Evolutionary conservation across 2,113 vertebrate genomes (phyloP), one percentile per base, ranked within the genome.

Genomic region (Nyctereutes procyonoides): DNA sequence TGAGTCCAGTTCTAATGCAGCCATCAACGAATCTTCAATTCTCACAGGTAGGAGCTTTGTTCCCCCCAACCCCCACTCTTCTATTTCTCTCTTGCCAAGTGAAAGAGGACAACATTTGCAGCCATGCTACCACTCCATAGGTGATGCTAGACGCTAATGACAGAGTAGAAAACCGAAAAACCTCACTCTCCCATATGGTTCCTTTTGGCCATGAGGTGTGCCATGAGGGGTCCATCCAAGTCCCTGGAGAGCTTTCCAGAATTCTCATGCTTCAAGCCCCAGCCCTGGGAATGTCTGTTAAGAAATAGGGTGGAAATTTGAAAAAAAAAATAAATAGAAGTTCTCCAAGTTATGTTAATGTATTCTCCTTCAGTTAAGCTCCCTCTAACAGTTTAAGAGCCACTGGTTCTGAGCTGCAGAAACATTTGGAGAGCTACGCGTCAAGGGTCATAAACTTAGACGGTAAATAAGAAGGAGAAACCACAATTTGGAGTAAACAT

Each of bases 401-500:
- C 51, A 76, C 3, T 20, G 8, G 1, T 58, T 92, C 16, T 93
- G 58, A 48, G n/a, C 38, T 76, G 19, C 14, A 55, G 35, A 90
- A 65, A 35, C 5, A 32, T 71, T 95, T 90, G 38, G 88, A 58
- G 24, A 86, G 7, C 55, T 51, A 5, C 67, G 28, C 43, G 55
- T 38, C 85, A 82, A 79, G 90, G 38, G 55, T 86, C n/a, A 69
- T 86, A 96, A 95, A 80, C 67, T 86, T 87, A 76, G 80, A 51
- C 28, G 69, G 79, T 92, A 96, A 96, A 96, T 79, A 93, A 96
- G 94, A 94, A 32, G 20, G 71, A 81, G 55, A 79, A 96, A 96
- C 0, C 30, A 86, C 82, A 88, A 96, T 97, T 97, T 92, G 79
- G 56, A 97, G 73, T 96, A 97, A 96, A 96, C 77, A 96, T 82